Conservation (phyloP, 2,113 vertebrate genomes). For the Lanius ludovicianus region DNA sequence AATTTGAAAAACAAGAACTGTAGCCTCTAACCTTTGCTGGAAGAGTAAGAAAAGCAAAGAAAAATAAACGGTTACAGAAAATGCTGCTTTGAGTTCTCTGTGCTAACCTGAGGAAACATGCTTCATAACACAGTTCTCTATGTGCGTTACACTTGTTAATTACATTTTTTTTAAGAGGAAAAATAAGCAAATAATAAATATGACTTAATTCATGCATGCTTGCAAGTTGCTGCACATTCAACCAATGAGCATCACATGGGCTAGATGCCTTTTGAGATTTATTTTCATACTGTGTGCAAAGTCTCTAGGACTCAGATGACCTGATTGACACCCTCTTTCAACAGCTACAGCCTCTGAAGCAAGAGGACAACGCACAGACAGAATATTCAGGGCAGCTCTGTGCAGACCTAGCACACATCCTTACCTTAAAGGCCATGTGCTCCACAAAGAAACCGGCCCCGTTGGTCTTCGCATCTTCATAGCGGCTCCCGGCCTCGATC, state of each 20-base stretch:
- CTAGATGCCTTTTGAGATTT: neutral
- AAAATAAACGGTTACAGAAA: neutral
- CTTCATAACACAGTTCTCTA: neutral
- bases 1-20: neutral
- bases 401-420: neutral
- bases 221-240: neutral
- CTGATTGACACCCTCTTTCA: neutral
- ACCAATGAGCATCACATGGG: neutral
- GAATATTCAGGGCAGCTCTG: neutral
- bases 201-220: neutral
- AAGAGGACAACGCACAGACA: rapidly evolving
- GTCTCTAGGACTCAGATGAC: neutral
- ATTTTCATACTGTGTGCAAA: neutral
- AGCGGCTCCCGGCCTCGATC: conserved; percentile 87
- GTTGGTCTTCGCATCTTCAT: conserved; percentile 87
- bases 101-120: neutral
- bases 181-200: neutral
- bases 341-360: rapidly evolving
- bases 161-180: neutral
- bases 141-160: rapidly evolving
- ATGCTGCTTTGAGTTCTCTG: neutral
- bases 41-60: neutral
- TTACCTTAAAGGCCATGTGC: conserved; percentile 94
- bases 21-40: neutral
- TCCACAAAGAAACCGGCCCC: conserved; percentile 90